Percentiles rank a stretch among this genome's conserved stretches.
These are phyloP conservation scores for Apistogramma diplotaenia DNA, from an alignment of 2,113 vertebrate species.

Conservation along the genomic window DNA sequence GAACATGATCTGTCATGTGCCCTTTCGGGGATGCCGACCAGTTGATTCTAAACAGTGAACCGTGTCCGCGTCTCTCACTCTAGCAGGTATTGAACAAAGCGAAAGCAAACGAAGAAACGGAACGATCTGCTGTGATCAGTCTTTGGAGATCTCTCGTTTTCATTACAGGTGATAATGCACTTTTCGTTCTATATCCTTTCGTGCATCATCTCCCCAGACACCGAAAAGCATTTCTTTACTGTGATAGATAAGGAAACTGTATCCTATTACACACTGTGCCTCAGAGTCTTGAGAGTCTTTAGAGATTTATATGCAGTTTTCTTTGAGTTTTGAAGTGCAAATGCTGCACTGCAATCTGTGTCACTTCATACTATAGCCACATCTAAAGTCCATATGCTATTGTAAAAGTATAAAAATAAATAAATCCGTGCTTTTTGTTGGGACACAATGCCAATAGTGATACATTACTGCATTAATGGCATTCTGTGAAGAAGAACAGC, in stretches of 20 bases:
- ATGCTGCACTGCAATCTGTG: neutral
- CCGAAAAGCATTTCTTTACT: conserved; percentile 1
- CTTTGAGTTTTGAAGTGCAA: neutral
- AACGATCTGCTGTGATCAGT: conserved; percentile 1
- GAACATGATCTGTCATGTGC: conserved; percentile 33
- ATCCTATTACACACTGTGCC: conserved; percentile 1
- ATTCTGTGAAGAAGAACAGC: conserved; percentile 6
- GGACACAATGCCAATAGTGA: conserved; percentile 11
- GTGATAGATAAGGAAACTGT: neutral
- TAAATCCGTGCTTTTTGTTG: neutral
- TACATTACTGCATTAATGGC: neutral
- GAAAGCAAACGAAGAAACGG: conserved; percentile 11
- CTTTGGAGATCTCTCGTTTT: neutral
- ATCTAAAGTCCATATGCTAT: conserved; percentile 5
- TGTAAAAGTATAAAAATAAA: neutral
- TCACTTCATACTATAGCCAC: neutral
- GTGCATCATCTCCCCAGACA: neutral
- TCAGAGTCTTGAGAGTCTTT: conserved; percentile 5
- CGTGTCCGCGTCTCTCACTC: neutral
- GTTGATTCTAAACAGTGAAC: conserved; percentile 11
- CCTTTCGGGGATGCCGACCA: conserved; percentile 3
- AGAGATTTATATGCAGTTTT: neutral
- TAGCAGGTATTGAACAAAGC: neutral
- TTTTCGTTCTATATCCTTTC: neutral
- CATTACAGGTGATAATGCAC: neutral